Base-by-base conservation (phyloP, 2,888 invertebrate species). In the Brachypterus glaber region DNA sequence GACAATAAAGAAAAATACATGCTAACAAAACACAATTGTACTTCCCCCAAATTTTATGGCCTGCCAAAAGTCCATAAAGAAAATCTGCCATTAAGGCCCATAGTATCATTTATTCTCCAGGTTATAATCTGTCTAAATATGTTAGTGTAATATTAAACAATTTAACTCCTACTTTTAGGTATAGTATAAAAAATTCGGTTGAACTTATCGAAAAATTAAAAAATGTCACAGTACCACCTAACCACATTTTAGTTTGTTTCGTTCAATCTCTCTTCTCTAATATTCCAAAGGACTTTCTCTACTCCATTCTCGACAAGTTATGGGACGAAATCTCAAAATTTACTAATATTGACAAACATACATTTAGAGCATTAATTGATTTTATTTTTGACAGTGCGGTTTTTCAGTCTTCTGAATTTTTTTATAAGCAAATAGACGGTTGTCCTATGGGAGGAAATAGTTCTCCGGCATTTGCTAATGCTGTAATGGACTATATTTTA, bases 31-130 rank as follows among this genome's bases (percentile, higher is more conserved):
- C n/a, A n/a, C n/a, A n/a, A n/a, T n/a, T n/a, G n/a, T n/a, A n/a
- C n/a, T 4, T 8, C 16, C 5, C 37, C 37, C 3, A 30, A 16
- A 30, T 2, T 30, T 30, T 30, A 37, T 17, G 13, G 30, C 4
- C 18, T 37, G 12, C 31, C 30, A 18, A 30, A 37, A 30, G 17
- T 30, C 2, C 37, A 30, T 31, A 37, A 37, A 37, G 11, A n/a
- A 17, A 4, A 17, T 12, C 16, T 30, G 8, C 30, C 37, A 2
- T 4, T 37, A 9, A 3, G 37, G 9, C 30, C 37, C 3, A 18
- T 37, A 11, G 17, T 37, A 2, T 16, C 30, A 16, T 17, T 11
- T 17, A 37, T 37, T 30, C 17, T 3, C 37, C 37, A 17, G 7
- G 21, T 4, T 3, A 31, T 18, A 2, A 17, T 15, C 18, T 37